These are phyloP conservation scores for Tetranychus cinnabarinus DNA, from an alignment of 1,140 invertebrate genomes.

Conservation along the genomic window DNA sequence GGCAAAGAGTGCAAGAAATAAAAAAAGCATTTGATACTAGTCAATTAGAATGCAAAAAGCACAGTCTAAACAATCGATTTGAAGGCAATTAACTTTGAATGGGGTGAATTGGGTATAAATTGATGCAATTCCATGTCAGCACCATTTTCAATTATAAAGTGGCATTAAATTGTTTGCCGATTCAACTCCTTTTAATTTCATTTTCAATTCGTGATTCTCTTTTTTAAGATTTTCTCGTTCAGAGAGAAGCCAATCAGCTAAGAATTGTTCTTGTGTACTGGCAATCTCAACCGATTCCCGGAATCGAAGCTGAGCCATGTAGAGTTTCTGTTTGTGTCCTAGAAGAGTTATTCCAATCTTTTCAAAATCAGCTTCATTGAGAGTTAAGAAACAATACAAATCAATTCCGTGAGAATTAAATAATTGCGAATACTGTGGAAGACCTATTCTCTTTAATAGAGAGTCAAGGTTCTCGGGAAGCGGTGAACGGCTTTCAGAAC, in stretches of 20 bases:
- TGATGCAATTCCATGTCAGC: too few species aligned
- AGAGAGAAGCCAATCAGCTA: background rate
- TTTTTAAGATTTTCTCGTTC: background rate
- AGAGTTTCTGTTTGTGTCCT: background rate
- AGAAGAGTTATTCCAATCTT: background rate
- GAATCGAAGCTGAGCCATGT: background rate
- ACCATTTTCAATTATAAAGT: too few species aligned
- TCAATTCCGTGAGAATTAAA: background rate
- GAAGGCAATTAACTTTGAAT: too few species aligned
- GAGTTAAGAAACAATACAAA: background rate
- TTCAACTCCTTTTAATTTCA: too few species aligned
- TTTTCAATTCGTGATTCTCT: background rate
- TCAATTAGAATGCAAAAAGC: too few species aligned
- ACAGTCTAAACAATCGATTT: too few species aligned
- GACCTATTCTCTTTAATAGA: background rate
- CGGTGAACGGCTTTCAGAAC: background rate
- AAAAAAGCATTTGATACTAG: too few species aligned
- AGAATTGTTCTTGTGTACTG: background rate
- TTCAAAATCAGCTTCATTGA: background rate
- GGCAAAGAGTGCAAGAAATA: too few species aligned
- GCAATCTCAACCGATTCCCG: slow-evolving; percentile 1
- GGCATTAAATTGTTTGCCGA: too few species aligned
- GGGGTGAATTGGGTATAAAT: too few species aligned
- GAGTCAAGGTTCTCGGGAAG: background rate
- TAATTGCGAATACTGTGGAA: background rate